Evolutionary conservation across 1,140 invertebrate genomes (phyloP).

Genomic region (Leucophenga varia): DNA sequence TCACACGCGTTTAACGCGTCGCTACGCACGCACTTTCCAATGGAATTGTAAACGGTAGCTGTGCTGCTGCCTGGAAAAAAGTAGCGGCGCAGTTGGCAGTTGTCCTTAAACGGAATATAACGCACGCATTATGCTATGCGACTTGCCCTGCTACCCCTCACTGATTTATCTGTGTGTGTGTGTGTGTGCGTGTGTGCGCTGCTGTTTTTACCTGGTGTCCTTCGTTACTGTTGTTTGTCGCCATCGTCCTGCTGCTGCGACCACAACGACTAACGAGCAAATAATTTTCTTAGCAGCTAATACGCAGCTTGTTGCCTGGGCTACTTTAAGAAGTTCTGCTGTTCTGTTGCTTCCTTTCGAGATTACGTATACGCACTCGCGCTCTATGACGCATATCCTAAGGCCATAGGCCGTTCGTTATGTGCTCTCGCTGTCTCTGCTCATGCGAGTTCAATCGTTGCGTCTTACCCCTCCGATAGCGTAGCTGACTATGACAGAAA

Average conservation of each 20-base stretch:
- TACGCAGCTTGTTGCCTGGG: slow-evolving; percentile 43
- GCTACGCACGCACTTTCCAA: slow-evolving; percentile 40
- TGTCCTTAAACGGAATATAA: neutral
- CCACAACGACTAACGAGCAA: slow-evolving; percentile 38
- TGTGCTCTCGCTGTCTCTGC: too few relatives aligned
- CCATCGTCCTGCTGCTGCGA: slow-evolving; percentile 9
- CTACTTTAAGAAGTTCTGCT: slow-evolving; percentile 37
- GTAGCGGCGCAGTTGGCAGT: neutral
- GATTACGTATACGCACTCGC: slow-evolving; percentile 42
- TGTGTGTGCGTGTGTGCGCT: neutral
- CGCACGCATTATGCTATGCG: slow-evolving; percentile 2
- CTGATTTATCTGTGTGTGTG: neutral
- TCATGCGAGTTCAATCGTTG: slow-evolving; percentile 13
- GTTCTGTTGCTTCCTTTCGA: slow-evolving; percentile 13
- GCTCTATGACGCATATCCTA: slow-evolving; percentile 11
- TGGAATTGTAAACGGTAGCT: slow-evolving; percentile 32
- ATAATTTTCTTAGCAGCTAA: slow-evolving; percentile 37
- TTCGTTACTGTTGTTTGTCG: slow-evolving; percentile 10
- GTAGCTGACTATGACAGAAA: too few relatives aligned
- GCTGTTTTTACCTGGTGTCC: neutral
- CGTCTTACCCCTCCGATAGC: too few relatives aligned
- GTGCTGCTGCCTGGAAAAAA: slow-evolving; percentile 36
- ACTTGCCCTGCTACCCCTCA: slow-evolving; percentile 5
- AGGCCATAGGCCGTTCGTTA: too few relatives aligned
- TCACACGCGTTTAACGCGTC: neutral